Conservation (phyloP, 1,140 invertebrate genomes). For the Leptopilina clavipes region DNA sequence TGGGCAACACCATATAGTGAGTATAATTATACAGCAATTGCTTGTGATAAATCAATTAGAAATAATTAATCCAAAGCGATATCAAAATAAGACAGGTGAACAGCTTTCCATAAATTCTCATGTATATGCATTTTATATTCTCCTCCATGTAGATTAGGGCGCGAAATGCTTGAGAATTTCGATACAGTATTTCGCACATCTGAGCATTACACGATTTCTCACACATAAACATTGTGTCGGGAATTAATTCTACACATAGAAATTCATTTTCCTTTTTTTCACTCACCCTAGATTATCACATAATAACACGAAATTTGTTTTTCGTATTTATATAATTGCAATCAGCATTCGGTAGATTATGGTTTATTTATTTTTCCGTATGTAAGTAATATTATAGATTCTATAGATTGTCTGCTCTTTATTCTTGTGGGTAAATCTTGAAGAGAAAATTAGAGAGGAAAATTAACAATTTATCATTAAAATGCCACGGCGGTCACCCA, state of each 20-base stretch:
- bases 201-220: slow-evolving; percentile 13
- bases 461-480: no score
- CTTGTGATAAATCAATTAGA: slow-evolving; percentile 13
- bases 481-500: no score
- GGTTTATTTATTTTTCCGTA: no score
- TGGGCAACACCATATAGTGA: background rate
- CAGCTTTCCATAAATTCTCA: background rate
- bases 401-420: no score
- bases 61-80: background rate
- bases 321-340: background rate
- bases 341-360: background rate
- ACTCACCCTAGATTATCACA: background rate
- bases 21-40: background rate
- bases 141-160: background rate
- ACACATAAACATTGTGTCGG: background rate
- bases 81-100: background rate
- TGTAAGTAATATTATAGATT: no score
- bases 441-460: no score
- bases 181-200: background rate
- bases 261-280: background rate
- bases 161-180: background rate
- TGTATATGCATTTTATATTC: slow-evolving; percentile 1
- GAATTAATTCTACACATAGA: slow-evolving; percentile 19
- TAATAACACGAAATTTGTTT: slow-evolving; percentile 2
- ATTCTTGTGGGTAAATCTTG: no score